Conservation (phyloP, 1,140 invertebrate genomes). For the Glomeris maerens region DNA sequence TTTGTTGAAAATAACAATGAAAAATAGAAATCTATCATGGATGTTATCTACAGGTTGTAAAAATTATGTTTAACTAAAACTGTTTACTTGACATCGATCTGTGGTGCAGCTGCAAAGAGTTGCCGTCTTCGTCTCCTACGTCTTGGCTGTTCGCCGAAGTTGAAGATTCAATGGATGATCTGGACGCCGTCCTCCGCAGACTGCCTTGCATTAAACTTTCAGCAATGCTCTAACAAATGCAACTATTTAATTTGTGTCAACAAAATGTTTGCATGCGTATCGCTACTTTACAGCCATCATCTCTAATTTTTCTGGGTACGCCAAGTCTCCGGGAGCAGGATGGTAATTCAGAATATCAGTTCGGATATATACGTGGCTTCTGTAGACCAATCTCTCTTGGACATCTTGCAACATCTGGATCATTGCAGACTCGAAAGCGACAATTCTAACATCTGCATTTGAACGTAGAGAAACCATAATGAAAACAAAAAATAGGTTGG, state of each 20-base stretch:
- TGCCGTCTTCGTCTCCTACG: conserved; percentile 33
- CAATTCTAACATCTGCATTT: conserved; percentile 35
- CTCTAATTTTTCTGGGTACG: conserved; percentile 90
- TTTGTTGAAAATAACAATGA: not conserved
- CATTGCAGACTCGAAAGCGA: conserved; percentile 68
- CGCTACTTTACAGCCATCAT: conserved; percentile 70
- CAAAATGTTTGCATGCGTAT: conserved; percentile 15
- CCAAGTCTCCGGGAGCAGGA: conserved; percentile 84
- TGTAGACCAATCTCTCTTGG: conserved; percentile 89
- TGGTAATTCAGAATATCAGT: conserved; percentile 76
- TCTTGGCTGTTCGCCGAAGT: conserved; percentile 48
- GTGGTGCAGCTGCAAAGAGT: not conserved
- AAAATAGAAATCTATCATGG: no score
- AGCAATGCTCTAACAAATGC: conserved; percentile 49
- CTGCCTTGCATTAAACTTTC: conserved; percentile 44
- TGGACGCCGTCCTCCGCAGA: conserved; percentile 36
- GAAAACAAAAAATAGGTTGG: conserved; percentile 6
- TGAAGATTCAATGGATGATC: conserved; percentile 47
- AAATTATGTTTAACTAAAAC: no score
- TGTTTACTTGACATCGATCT: not conserved
- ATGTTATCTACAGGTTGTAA: no score
- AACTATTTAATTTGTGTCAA: not conserved
- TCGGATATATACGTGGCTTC: conserved; percentile 84
- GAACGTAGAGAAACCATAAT: conserved; percentile 24
- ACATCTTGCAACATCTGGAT: conserved; percentile 85